A percentile compares a stretch with the other conserved stretches of the same genome.
Evolutionary conservation across 2,888 invertebrate genomes (phyloP).

Genomic region (Aphodius granarius): DNA sequence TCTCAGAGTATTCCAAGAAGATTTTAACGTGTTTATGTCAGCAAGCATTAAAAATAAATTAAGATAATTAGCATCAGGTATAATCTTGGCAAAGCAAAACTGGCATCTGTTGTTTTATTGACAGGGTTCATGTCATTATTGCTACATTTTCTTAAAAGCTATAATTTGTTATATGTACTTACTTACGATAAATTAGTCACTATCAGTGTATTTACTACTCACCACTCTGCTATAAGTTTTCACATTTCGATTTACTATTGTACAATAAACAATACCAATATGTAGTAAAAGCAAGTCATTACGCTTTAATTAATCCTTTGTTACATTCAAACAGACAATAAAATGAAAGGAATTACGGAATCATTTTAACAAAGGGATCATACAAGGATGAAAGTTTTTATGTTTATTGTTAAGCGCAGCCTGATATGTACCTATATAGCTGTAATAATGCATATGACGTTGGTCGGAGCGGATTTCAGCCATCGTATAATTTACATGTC

Average conservation of each 20-base stretch:
- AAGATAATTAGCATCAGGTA: no score
- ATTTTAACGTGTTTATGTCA: no score
- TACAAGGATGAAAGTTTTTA: background rate
- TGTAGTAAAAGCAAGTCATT: background rate
- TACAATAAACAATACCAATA: background rate
- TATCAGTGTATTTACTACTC: background rate
- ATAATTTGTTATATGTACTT: background rate
- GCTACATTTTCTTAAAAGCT: background rate
- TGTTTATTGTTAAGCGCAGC: background rate
- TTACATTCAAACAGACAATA: background rate
- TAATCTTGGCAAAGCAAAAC: no score
- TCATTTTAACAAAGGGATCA: background rate
- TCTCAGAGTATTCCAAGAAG: no score
- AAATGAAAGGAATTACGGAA: background rate
- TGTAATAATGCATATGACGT: background rate
- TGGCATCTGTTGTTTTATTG: background rate
- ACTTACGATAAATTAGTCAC: no score
- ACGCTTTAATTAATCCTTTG: background rate
- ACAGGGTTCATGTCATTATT: background rate
- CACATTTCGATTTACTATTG: background rate
- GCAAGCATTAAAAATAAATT: no score
- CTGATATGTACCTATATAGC: no score
- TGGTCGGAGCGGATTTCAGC: slow-evolving; percentile 4
- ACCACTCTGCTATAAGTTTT: background rate
- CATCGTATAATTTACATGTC: slow-evolving; percentile 11